Percentiles rank a stretch among this genome's conserved stretches.
These are phyloP conservation scores for Eupithecia insigniata DNA, from an alignment of 2,888 invertebrate species.

Conservation along the genomic window DNA sequence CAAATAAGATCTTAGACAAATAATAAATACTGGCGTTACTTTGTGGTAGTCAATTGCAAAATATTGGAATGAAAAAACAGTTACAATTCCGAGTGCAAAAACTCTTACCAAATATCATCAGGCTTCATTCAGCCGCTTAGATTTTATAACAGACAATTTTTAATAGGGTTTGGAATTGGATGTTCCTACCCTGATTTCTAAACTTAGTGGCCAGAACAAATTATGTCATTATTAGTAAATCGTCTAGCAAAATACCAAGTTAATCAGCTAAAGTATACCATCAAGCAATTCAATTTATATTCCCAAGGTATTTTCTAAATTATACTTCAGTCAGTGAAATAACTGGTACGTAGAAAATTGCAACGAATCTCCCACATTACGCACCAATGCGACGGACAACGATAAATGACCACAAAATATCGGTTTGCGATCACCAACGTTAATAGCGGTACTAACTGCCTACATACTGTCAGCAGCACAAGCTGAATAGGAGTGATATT, in stretches of 20 bases:
- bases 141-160: background rate
- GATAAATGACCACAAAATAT: slow-evolving; percentile 67
- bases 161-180: background rate
- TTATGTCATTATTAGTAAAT: slow-evolving; percentile 3
- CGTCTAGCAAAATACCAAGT: slow-evolving; percentile 16
- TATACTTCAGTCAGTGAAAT: slow-evolving; percentile 3
- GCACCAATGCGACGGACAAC: slow-evolving; percentile 47
- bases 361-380: slow-evolving; percentile 51
- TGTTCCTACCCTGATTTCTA: background rate
- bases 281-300: slow-evolving; percentile 10
- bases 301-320: slow-evolving; percentile 9
- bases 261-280: slow-evolving; percentile 17
- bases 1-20: background rate
- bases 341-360: slow-evolving; percentile 41
- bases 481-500: background rate
- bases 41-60: no score
- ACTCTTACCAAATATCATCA: background rate
- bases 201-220: background rate
- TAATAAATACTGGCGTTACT: no score
- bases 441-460: slow-evolving; percentile 43
- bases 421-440: slow-evolving; percentile 57
- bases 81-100: no score
- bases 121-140: background rate
- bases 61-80: no score
- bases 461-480: background rate